phyloP scores from a whole-genome alignment of 2,888 invertebrate genomes.

The Choristoneura rosaceana region DNA sequence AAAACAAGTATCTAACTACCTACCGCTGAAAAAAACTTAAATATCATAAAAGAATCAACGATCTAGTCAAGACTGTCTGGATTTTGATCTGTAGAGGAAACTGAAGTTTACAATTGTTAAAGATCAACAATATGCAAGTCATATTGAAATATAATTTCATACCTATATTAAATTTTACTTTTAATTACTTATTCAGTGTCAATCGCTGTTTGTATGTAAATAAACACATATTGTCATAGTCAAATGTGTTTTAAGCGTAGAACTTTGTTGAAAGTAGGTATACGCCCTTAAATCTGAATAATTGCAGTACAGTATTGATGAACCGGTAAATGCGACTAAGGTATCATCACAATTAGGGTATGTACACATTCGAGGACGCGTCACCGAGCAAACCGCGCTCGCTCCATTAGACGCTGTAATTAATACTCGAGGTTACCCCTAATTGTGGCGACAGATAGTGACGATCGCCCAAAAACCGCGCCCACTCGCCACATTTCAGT shows the following conservation, averaged over 20 bases:
- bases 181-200: background rate
- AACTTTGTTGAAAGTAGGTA: background rate
- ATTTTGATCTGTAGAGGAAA: background rate
- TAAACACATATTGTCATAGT: background rate
- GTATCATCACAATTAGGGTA: conserved; percentile 56
- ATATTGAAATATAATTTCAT: background rate
- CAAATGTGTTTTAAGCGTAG: background rate
- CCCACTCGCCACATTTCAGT: conserved; percentile 53
- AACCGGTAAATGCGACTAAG: conserved; percentile 40
- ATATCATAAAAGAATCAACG: conserved; percentile 51
- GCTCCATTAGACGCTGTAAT: conserved; percentile 83
- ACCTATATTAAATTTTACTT: background rate
- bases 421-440: conserved; percentile 79
- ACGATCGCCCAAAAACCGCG: conserved; percentile 71
- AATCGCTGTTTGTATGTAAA: background rate
- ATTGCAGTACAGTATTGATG: conserved; percentile 43
- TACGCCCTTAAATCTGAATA: conserved; percentile 49
- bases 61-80: background rate
- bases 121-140: background rate
- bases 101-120: background rate
- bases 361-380: conserved; percentile 67
- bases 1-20: conserved; percentile 55
- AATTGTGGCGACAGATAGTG: conserved; percentile 77
- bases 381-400: conserved; percentile 68
- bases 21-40: conserved; percentile 61